A percentile compares a stretch with the other conserved stretches of the same genome.
Evolutionary conservation across 2,797 vertebrate genomes (phyloP).

Genomic region (Simalia tracyae): DNA sequence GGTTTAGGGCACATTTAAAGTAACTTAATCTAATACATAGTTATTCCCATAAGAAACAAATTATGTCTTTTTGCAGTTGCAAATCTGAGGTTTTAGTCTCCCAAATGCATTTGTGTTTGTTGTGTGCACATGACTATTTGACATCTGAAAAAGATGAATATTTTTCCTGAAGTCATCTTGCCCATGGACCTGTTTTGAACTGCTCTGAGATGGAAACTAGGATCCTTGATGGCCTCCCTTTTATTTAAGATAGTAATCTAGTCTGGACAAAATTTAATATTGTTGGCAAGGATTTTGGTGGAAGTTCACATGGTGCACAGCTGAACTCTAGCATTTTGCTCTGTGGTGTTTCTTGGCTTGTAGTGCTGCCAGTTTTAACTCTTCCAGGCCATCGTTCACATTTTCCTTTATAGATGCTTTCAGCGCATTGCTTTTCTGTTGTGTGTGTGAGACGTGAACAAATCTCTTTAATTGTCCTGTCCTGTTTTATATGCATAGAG

Average conservation of each 20-base stretch:
- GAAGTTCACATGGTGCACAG: constrained; percentile 58
- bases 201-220: constrained; percentile 43
- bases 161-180: constrained; percentile 50
- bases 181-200: constrained; percentile 44
- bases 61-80: constrained; percentile 43
- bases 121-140: background rate
- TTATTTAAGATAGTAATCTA: constrained; percentile 59
- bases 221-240: constrained; percentile 53
- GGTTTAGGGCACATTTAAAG: background rate
- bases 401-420: constrained; percentile 55
- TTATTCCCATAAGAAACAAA: constrained; percentile 56
- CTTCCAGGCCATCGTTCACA: constrained; percentile 51
- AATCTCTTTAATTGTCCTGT: background rate
- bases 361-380: constrained; percentile 60
- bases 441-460: background rate
- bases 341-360: constrained; percentile 51
- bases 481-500: background rate
- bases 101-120: background rate
- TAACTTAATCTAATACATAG: constrained; percentile 17
- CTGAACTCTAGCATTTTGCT: constrained; percentile 32
- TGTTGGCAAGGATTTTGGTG: constrained; percentile 54
- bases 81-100: constrained; percentile 31
- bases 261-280: constrained; percentile 59
- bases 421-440: constrained; percentile 52
- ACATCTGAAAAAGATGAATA: constrained; percentile 43